Percentiles rank a stretch among this genome's conserved stretches.
Evolutionary conservation across 2,113 vertebrate species (phyloP).

Genomic region (Irena cyanogastra): DNA sequence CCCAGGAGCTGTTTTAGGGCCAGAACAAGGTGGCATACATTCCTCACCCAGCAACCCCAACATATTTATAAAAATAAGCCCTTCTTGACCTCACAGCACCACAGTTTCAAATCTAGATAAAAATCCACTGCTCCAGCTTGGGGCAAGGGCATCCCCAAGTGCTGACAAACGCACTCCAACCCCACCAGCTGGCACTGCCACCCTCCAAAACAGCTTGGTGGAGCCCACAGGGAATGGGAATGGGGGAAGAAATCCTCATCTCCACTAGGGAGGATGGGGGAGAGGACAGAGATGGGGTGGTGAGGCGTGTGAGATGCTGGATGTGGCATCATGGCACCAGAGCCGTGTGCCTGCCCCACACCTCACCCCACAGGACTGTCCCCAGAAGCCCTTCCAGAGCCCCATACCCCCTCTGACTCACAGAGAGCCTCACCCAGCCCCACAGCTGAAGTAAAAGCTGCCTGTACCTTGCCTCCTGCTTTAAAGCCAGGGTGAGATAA

Average conservation of each 20-base stretch:
- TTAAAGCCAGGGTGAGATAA: conserved; percentile 3
- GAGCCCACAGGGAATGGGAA: background rate
- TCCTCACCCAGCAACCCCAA: background rate
- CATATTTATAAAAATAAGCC: background rate
- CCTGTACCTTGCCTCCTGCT: conserved; percentile 31
- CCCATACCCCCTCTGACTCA: rapidly evolving
- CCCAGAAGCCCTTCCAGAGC: background rate
- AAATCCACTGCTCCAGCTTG: background rate
- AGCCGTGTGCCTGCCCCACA: background rate
- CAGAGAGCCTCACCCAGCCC: background rate
- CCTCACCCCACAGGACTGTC: background rate
- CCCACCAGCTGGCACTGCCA: background rate
- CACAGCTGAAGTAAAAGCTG: background rate
- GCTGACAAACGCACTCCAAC: background rate
- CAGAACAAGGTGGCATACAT: background rate
- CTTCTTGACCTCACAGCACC: background rate
- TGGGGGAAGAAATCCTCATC: background rate
- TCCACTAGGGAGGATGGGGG: background rate
- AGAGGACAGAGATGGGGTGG: rapidly evolving
- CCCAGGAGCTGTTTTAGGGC: background rate
- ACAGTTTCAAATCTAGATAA: background rate
- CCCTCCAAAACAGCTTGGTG: background rate
- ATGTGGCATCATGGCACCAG: rapidly evolving
- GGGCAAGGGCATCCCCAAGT: background rate
- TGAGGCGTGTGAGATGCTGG: background rate